Evolutionary conservation across 2,797 vertebrate genomes (phyloP), one percentile per base, ranked within the genome.

Genomic region (Premnoplex brunnescens): DNA sequence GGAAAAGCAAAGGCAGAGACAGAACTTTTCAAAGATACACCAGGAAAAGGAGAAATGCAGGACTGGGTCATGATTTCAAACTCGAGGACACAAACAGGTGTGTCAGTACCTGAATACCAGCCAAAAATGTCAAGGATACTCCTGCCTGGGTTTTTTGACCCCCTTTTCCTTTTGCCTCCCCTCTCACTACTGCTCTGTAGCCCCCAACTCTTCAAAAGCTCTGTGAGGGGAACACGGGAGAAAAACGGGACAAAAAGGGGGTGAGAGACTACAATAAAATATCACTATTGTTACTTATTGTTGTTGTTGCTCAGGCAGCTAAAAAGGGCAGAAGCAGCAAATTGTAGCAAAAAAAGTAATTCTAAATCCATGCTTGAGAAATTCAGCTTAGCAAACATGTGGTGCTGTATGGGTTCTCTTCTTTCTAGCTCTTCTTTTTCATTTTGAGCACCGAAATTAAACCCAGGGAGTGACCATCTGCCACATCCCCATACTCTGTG

Each of bases 81-180:
- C 60, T 49, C 0, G 3, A 83, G 43, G 64, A 84, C 49, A 41
- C 0, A 1, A 81, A 88, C 56, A 16, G 46, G 75, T 34, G 23
- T 60, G 48, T 76, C 63, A 73, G 24, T 58, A 66, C 14, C 64
- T 52, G 10, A 36, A 5, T 1, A 64, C 69, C 75, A 88, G 88
- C 73, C 89, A 87, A 69, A 92, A 93, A 95, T 63, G 77, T 89
- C 92, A 93, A 95, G 93, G 88, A 96, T 96, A 92, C 66, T 62
- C 51, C 51, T 51, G n/a, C 69, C n/a, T 51, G 64, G 39, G 39
- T 37, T 80, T 64, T 83, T 9, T 72, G 32, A 82, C 19, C 7
- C 28, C 4, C 11, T 71, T 71, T 56, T 41, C 44, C 22, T 39
- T 74, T 15, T 12, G 4, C 46, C 59, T 91, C 30, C 49, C 30